Base-by-base conservation (phyloP, 2,888 invertebrate genomes). In the Drosophila pseudotalamancana region DNA sequence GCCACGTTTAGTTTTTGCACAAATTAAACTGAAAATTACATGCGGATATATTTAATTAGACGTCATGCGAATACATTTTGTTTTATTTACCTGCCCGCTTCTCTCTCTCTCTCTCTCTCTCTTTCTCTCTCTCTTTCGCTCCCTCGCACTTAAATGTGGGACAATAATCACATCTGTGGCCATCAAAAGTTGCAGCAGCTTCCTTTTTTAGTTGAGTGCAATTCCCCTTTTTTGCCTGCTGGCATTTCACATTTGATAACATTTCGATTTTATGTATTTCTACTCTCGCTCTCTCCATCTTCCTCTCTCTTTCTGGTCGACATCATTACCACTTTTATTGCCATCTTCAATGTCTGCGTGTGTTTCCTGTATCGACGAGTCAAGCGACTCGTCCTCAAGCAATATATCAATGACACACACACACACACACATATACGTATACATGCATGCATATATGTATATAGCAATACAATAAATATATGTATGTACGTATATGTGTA, bases 11-110 rank as follows among this genome's bases (percentile, higher is more conserved):
- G 65, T 53, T 80, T 71, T 64, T 60, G 65, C 66, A 61, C 61
- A 74, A 85, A 75, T 74, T 78, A 76, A 78, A 78, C 82, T 76
- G 70, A 68, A 72, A 72, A 69, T 60, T 70, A 72, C 72, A 81
- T 64, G 55, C 79, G 87, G 68, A 78, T 85, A 68, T 74, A 87
- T 82, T 85, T 83, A 83, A 87, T 83, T 85, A 87, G 86, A 79
- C 69, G 66, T 43, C 70, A 71, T 69, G 53, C 61, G 78, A 62
- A 60, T 66, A 60, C 61, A 72, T 62, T 56, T 67, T 71, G 77
- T 69, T 84, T 72, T 64, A 72, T 77, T 80, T 65, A 71, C 39
- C 32, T 34, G 55, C 29, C 45, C 25, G 37, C 43, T 45, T 55
- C 37, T 45, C 51, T 49, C 45, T 34, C 45, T 49, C 39, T 6